A percentile compares a stretch with the other conserved stretches of the same genome.
These are phyloP conservation scores for Todiramphus chloris DNA, from an alignment of 2,113 vertebrate species.

Conservation along the genomic window DNA sequence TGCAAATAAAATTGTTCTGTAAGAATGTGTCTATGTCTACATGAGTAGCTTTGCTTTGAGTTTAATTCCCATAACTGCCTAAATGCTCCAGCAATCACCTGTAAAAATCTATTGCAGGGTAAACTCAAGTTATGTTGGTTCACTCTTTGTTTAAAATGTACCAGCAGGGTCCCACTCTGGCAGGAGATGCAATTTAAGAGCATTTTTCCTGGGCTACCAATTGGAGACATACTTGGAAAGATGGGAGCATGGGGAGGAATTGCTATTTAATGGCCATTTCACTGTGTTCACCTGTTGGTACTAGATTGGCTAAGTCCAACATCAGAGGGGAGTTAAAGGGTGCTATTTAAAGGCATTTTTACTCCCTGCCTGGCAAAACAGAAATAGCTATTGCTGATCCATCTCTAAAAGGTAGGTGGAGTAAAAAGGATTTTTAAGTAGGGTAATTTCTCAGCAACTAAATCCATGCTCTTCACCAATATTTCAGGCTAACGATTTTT, in stretches of 20 bases:
- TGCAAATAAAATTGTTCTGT: neutral
- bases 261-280: neutral
- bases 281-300: neutral
- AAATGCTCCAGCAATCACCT: neutral
- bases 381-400: neutral
- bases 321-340: neutral
- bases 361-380: neutral
- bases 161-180: neutral
- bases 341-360: neutral
- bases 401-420: neutral
- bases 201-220: neutral
- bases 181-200: neutral
- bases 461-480: neutral
- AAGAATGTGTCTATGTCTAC: neutral
- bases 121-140: neutral
- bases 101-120: neutral
- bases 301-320: accelerated
- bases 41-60: accelerated
- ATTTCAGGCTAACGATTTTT: neutral
- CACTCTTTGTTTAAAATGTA: neutral
- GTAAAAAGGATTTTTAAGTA: neutral
- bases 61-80: neutral
- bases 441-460: neutral
- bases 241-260: neutral
- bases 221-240: neutral